Evolutionary conservation across 2,888 invertebrate species (phyloP), one percentile per base, ranked within the genome.

Genomic region (Perizoma flavofasciatum): DNA sequence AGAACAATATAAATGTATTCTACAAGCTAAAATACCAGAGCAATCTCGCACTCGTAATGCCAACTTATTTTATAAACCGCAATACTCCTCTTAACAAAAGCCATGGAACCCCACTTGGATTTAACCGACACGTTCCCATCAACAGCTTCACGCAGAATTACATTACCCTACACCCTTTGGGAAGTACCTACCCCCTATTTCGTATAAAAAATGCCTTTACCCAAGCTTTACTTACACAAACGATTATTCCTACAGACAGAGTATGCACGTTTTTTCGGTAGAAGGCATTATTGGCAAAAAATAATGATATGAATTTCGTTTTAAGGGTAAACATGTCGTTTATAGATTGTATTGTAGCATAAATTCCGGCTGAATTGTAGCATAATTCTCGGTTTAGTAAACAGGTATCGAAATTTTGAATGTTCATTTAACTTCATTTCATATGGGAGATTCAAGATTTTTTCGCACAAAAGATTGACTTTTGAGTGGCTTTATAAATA

Each of bases 131-230:
- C 64, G 65, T 69, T 75, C 68, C 69, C 73, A 76, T 75, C 74
- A 80, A 77, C 79, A 74, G 70, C 73, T 79, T 77, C 69, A 67
- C 77, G 61, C 72, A 49, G 71, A 79, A 81, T 83, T 70, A 78
- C 75, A 81, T 81, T 82, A 81, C 77, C 73, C 72, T 65, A 58
- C 58, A 49, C 52, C 59, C 53, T 59, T 53, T 46, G 5, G 34
- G 44, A 33, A 40, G 52, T 48, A 48, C 50, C 33, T 35, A 46
- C 9, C 6, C n/a, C 48, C 8, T 71, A 65, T 69, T 65, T 55
- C 52, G 55, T 65, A 46, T 54, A 59, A 54, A 50, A 56, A 59
- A 59, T 59, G 45, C 53, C 39, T 54, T 45, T 40, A 49, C 49
- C 52, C 35, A 49, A 59, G 37, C 37, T 37, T 37, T 37, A 37